Evolutionary conservation across 2,113 vertebrate genomes (phyloP), one percentile per base, ranked within the genome.

Genomic region (Gopherus evgoodei): DNA sequence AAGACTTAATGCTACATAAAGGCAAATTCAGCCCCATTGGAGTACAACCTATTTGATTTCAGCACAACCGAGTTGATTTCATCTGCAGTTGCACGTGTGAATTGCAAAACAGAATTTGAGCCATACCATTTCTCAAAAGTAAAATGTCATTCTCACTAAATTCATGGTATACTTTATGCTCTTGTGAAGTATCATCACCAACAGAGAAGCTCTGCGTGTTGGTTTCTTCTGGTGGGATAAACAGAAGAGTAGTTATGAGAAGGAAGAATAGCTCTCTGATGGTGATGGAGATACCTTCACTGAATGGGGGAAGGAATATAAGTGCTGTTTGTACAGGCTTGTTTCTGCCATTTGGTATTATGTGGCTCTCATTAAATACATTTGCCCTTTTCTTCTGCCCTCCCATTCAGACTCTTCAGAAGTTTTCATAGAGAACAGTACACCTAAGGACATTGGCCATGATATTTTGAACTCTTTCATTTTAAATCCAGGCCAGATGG

Each of bases 291-390:
- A 78, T 25, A 1, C 11, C 49, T 35, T 62, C 57, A 62, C 5
- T 62, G 57, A 62, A 62, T 31, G 57, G 12, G 56, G 27, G 27
- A 5, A 27, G 27, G 11, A 31, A 0, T 3, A 0, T 1, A 9
- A 12, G 78, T 50, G 47, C 0, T 59, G 29, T 2, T 47, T 10
- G 0, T 83, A 38, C 25, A 16, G n/a, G 84, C 38, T n/a, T 35
- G 1, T 1, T 1, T 27, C 3, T 1, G 0, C 25, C 29, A 38
- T 83, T 25, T 6, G 49, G 1, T 1, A 29, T 8, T 0, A 8
- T 31, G 31, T 0, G 1, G 5, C 21, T 86, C 69, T 86, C 50
- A 6, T 2, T 75, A 75, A 86, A 5, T 4, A 1, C 12, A 24
- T 38, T 29, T 75, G n/a, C 75, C 75, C 1, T 21, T 35, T 52